Base-by-base conservation (phyloP, 1,140 invertebrate genomes). In the Ceratina calcarata region DNA sequence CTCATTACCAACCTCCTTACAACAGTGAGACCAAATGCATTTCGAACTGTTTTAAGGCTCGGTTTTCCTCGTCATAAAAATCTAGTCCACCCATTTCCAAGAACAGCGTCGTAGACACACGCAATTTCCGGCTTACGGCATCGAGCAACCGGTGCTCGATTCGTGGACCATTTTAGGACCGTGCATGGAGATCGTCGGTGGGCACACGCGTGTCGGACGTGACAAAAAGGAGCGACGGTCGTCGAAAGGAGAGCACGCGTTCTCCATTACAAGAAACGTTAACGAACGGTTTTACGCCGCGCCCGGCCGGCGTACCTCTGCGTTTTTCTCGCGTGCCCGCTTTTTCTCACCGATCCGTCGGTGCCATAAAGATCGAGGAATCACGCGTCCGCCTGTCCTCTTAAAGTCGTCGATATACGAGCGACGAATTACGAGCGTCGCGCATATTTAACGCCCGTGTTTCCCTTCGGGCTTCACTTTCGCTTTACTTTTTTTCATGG, bases 401-500 rank as follows among this genome's bases (percentile, higher is more conserved):
- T 32, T 82, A 78, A 86, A 78, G 6, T 75, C 58, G 22, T 53
- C 66, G 61, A 78, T 37, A 49, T 71, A 82, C 75, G 70, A 75
- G 71, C 45, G 15, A n/a, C 62, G 18, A 51, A 16, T 27, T 22
- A 27, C 64, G 37, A 22, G 57, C 51, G 62, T 32, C 49, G 62
- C n/a, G 64, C 60, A 57, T 68, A 75, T 22, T 15, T 84, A 67
- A 37, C 70, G 45, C 72, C n/a, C 16, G 16, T 16, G 16, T 20
- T 32, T 45, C 6, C 22, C 1, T 22, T 4, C 24, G 32, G 32
- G 32, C 32, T 2, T n/a, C 22, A 7, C 22, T 62, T 4, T 20
- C 16, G 4, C 7, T 6, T 16, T 15, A 6, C 0, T 49, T 32
- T 62, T 15, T 27, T 62, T 62, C 24, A 7, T 4, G 32, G 32